Percentiles rank a stretch among this genome's conserved stretches.
Evolutionary conservation across 2,113 vertebrate species (phyloP).

Genomic region (Verasper variegatus): DNA sequence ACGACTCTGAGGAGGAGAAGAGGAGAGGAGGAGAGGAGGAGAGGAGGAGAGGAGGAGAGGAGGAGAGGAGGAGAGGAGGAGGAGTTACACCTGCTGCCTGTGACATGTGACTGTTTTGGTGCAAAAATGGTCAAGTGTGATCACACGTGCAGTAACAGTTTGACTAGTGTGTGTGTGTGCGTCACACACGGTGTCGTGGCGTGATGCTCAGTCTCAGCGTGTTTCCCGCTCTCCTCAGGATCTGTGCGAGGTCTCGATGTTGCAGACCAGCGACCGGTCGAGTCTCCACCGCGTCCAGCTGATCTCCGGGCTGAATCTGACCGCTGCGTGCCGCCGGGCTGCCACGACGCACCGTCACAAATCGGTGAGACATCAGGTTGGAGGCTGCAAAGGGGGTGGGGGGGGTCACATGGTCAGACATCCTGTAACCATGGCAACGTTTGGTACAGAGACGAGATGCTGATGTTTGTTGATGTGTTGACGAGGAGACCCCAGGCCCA

Average conservation of each 20-base stretch:
- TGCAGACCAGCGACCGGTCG: conserved; percentile 70
- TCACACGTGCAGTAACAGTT: background rate
- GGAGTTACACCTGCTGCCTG: background rate
- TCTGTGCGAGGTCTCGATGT: conserved; percentile 82
- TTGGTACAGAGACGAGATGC: background rate
- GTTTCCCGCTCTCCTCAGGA: conserved; percentile 83
- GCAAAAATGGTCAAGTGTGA: background rate
- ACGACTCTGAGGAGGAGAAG: conserved; percentile 55
- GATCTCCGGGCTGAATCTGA: conserved; percentile 81
- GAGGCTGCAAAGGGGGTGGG: conserved; percentile 44
- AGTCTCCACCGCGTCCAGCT: conserved; percentile 80
- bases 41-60: too few species aligned
- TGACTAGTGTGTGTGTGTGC: background rate
- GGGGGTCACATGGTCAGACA: background rate
- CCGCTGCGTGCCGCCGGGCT: conserved; percentile 82
- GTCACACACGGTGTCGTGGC: conserved; percentile 61
- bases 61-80: background rate
- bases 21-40: too few species aligned
- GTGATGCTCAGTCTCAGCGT: conserved; percentile 80
- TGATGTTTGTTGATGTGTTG: background rate
- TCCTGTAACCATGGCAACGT: background rate
- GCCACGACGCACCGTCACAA: conserved; percentile 81
- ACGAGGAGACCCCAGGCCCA: too few species aligned
- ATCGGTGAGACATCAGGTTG: conserved; percentile 79
- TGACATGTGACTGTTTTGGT: background rate